A percentile compares a stretch with the other conserved stretches of the same genome.
These are phyloP conservation scores for Passer montanus DNA, from an alignment of 2,113 vertebrate species.

Conservation along the genomic window DNA sequence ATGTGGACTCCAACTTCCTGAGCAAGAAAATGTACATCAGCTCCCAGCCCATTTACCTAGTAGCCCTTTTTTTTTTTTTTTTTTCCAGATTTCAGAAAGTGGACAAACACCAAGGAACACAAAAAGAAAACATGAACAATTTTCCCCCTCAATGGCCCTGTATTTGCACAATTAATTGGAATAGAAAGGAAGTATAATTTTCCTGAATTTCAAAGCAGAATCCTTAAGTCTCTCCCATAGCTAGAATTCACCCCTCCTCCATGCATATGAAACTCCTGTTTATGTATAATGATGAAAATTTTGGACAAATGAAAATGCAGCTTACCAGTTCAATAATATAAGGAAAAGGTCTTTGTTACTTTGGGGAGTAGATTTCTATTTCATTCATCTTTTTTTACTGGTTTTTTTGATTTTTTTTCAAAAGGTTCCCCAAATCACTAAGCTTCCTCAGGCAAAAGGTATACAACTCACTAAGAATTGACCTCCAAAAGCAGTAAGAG, in stretches of 20 bases:
- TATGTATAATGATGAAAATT: neutral
- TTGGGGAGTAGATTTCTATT: neutral
- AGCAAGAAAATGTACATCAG: neutral
- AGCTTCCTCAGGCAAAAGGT: neutral
- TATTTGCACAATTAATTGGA: neutral
- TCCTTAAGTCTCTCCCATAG: neutral
- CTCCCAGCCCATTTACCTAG: neutral
- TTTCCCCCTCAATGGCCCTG: neutral
- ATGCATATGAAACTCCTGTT: neutral
- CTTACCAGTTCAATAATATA: neutral
- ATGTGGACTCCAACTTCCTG: neutral
- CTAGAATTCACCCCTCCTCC: neutral
- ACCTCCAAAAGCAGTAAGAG: neutral
- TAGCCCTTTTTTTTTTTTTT: neutral
- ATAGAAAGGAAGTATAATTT: neutral
- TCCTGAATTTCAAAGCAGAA: neutral
- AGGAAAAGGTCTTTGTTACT: neutral
- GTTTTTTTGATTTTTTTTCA: neutral
- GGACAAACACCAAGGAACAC: neutral
- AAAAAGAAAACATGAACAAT: neutral
- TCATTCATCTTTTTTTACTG: neutral
- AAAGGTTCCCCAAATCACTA: neutral
- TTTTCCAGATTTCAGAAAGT: neutral
- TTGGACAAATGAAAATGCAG: neutral
- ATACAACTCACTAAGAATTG: slow-evolving; percentile 5